phyloP scores from a whole-genome alignment of 2,888 invertebrate species.

The Drosophila anceps region DNA sequence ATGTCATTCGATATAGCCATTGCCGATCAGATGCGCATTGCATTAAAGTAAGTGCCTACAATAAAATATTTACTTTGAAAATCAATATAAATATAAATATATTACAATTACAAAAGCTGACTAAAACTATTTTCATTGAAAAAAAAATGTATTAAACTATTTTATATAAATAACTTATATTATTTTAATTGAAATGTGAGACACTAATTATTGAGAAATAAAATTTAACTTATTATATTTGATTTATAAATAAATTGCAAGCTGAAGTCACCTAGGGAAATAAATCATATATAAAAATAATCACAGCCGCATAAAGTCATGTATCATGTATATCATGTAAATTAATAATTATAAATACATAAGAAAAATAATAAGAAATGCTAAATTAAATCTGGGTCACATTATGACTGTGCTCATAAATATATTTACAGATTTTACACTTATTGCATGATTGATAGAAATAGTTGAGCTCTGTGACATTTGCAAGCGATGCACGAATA shows the following conservation, averaged over 20 bases:
- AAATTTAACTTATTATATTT: too few relatives aligned
- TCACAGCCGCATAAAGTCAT: neutral
- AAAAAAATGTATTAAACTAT: neutral
- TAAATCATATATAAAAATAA: too few relatives aligned
- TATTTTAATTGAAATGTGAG: neutral
- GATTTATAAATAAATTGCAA: neutral
- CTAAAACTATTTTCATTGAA: neutral
- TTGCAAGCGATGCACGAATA: slow-evolving; percentile 21
- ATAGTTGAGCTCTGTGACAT: slow-evolving; percentile 26
- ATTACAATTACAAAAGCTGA: neutral
- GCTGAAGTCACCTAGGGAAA: too few relatives aligned
- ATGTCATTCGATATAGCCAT: slow-evolving; percentile 84
- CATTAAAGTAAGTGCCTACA: slow-evolving; percentile 77
- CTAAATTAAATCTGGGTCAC: slow-evolving; percentile 3
- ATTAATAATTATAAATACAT: neutral
- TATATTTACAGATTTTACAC: neutral
- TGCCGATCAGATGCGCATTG: slow-evolving; percentile 83
- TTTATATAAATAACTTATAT: neutral
- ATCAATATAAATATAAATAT: too few relatives aligned
- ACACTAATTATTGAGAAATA: too few relatives aligned
- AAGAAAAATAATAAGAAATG: neutral
- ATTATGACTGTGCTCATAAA: neutral
- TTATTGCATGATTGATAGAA: neutral
- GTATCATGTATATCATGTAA: too few relatives aligned
- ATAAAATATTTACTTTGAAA: neutral